Evolutionary conservation across 2,888 invertebrate genomes (phyloP).

Genomic region (Julus scanicus): DNA sequence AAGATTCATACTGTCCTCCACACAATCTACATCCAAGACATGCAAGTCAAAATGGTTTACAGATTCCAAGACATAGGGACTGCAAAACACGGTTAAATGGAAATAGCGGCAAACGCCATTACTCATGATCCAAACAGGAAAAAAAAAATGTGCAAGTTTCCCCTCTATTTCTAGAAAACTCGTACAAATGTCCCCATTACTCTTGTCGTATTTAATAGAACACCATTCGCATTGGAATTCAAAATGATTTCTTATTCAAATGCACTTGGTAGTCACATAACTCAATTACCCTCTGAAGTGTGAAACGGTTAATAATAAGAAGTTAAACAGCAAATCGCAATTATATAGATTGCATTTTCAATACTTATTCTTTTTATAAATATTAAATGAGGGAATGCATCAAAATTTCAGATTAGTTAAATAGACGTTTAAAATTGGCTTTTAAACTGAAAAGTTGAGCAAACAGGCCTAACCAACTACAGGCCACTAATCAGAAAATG

Average conservation of each 20-base stretch:
- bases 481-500: background rate
- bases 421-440: background rate
- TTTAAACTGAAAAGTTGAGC: background rate
- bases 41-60: background rate
- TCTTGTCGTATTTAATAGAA: constrained; percentile 11
- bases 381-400: background rate
- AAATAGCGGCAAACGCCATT: background rate
- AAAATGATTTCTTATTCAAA: background rate
- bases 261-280: background rate
- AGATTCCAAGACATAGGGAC: background rate
- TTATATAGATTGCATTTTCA: no score
- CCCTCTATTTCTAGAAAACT: background rate
- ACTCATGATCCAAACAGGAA: background rate
- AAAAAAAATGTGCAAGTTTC: background rate
- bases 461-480: background rate
- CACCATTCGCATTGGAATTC: background rate
- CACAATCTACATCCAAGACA: no score
- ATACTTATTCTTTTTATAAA: background rate
- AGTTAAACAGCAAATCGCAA: background rate
- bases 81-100: background rate
- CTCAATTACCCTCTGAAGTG: background rate
- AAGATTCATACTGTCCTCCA: background rate
- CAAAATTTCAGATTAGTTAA: background rate
- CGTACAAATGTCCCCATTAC: background rate
- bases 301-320: background rate